Conservation (phyloP, 2,797 vertebrate genomes). For the Urophycis tenuis region DNA sequence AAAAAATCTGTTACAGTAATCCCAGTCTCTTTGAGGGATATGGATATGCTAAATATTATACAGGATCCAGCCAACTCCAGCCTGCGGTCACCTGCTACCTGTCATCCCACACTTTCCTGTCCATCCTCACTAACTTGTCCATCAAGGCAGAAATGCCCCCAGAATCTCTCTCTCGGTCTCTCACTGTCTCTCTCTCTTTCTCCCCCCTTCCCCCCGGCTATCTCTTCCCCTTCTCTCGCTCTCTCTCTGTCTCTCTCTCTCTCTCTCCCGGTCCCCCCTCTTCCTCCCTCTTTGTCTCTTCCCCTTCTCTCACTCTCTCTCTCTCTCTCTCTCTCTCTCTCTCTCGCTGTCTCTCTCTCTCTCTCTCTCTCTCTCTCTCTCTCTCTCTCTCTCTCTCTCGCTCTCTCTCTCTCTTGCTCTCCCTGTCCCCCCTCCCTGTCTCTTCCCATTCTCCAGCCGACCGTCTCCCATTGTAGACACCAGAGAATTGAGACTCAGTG, state of each 20-base stretch:
- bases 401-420: slow-evolving; percentile 7
- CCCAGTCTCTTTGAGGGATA: not conserved
- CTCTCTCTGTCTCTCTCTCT: too few species aligned
- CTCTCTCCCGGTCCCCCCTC: too few species aligned
- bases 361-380: not conserved
- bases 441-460: slow-evolving; percentile 26
- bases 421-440: slow-evolving; percentile 25
- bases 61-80: not conserved
- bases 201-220: slow-evolving; percentile 10
- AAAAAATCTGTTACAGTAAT: too few species aligned
- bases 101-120: not conserved
- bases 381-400: not conserved
- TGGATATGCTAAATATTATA: not conserved
- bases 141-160: not conserved
- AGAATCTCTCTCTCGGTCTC: too few species aligned
- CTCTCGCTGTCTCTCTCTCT: not conserved
- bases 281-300: too few species aligned
- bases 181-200: not conserved
- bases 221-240: slow-evolving; percentile 34
- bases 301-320: too few species aligned
- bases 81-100: not conserved
- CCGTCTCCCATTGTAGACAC: slow-evolving; percentile 30
- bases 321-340: not conserved
- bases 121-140: not conserved
- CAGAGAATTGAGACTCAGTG: slow-evolving; percentile 31